phyloP scores from a whole-genome alignment of 1,140 invertebrate genomes.

The Cecropterus lyciades region DNA sequence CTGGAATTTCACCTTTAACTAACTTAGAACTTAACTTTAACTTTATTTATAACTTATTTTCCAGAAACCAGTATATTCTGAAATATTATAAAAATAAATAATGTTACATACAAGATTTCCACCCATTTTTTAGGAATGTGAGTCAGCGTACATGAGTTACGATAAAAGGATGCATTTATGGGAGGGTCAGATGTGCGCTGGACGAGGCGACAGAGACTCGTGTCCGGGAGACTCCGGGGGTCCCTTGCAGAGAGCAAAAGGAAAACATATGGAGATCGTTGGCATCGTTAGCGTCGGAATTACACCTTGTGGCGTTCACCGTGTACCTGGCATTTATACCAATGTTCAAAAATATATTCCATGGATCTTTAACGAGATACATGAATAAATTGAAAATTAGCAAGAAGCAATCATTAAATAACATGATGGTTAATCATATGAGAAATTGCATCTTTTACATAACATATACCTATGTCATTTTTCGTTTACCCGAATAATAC shows the following conservation, averaged over 20 bases:
- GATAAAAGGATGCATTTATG: conserved; percentile 68
- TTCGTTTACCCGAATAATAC: no score
- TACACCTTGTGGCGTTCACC: conserved; percentile 80
- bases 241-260: conserved; percentile 83
- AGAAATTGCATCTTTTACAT: no score
- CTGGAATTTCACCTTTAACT: no score
- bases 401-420: no score
- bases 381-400: no score
- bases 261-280: conserved; percentile 47
- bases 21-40: no score
- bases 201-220: conserved; percentile 66
- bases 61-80: no score
- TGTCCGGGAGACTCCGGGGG: conserved; percentile 82
- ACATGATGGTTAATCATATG: no score
- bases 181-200: conserved; percentile 63
- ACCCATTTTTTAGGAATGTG: conserved; percentile 85
- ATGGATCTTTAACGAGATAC: conserved; percentile 81
- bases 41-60: no score
- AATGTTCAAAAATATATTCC: conserved; percentile 83
- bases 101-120: no score
- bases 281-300: conserved; percentile 87
- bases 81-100: no score
- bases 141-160: conserved; percentile 64
- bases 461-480: no score
- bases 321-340: conserved; percentile 87